Conservation (phyloP, 1,140 invertebrate genomes). For the Nylanderia fulva region DNA sequence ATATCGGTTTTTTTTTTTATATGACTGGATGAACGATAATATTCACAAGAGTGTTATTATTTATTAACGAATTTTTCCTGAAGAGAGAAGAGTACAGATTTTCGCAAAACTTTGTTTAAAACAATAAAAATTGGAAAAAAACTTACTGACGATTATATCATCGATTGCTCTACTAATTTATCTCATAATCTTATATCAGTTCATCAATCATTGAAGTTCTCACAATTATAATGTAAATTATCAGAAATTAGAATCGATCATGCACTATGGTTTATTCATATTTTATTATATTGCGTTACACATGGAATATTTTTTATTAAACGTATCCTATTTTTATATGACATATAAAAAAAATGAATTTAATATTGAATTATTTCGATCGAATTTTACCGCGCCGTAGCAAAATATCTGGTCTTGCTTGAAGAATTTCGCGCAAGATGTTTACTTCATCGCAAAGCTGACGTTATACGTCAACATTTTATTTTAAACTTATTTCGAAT, state of each 20-base stretch:
- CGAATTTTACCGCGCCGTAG: background rate
- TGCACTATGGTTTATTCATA: background rate
- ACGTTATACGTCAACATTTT: slow-evolving; percentile 14
- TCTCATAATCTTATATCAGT: background rate
- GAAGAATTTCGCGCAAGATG: background rate
- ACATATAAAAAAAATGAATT: background rate
- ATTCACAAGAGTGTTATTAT: slow-evolving; percentile 4
- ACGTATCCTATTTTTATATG: no score
- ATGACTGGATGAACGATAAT: background rate
- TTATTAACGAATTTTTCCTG: background rate
- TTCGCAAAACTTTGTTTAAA: background rate
- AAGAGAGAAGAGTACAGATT: no score
- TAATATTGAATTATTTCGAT: background rate
- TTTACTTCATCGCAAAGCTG: background rate
- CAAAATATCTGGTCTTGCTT: background rate
- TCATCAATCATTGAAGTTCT: background rate
- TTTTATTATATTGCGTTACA: background rate
- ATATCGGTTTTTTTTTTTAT: slow-evolving; percentile 37
- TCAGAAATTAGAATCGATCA: background rate
- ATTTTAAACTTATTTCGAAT: slow-evolving; percentile 27
- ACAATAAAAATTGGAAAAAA: background rate
- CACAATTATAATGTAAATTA: background rate
- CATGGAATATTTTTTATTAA: background rate
- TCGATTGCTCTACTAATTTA: background rate
- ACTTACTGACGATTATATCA: background rate